Percentiles rank a stretch among this genome's conserved stretches.
Evolutionary conservation across 2,113 vertebrate genomes (phyloP).

Genomic region (Blennius ocellaris): DNA sequence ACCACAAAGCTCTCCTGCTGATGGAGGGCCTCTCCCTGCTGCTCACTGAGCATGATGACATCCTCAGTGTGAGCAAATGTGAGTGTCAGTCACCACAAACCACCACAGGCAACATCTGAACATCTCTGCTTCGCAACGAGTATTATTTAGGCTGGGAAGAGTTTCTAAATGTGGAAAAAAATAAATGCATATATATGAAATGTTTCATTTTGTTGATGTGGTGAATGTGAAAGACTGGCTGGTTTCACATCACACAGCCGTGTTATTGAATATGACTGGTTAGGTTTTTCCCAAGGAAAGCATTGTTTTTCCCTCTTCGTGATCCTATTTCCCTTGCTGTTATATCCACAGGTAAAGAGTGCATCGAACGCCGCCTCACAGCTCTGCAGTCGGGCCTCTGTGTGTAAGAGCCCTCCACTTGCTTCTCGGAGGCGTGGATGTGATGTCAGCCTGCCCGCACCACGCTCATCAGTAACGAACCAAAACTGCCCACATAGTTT

Average conservation of each 20-base stretch:
- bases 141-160: too few relatives aligned
- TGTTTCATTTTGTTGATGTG: too few relatives aligned
- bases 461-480: slow-evolving; percentile 24
- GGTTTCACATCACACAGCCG: too few relatives aligned
- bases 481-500: slow-evolving; percentile 22
- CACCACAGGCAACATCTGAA: background rate
- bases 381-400: slow-evolving; percentile 90
- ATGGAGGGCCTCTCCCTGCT: slow-evolving; percentile 94
- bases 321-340: too few relatives aligned
- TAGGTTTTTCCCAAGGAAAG: too few relatives aligned
- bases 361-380: slow-evolving; percentile 92
- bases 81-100: slow-evolving; percentile 22
- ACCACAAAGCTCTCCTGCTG: slow-evolving; percentile 93
- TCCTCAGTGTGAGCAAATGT: slow-evolving; percentile 95
- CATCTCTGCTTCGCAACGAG: background rate
- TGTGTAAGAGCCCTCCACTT: slow-evolving; percentile 76
- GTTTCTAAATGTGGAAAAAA: too few relatives aligned
- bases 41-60: slow-evolving; percentile 90
- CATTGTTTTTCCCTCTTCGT: too few relatives aligned
- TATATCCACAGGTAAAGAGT: slow-evolving; percentile 89
- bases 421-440: background rate
- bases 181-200: too few relatives aligned
- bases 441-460: slow-evolving; percentile 43
- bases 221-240: too few relatives aligned
- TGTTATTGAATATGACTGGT: too few relatives aligned